phyloP scores from a whole-genome alignment of 1,140 invertebrate species.

The Grapholita molesta region DNA sequence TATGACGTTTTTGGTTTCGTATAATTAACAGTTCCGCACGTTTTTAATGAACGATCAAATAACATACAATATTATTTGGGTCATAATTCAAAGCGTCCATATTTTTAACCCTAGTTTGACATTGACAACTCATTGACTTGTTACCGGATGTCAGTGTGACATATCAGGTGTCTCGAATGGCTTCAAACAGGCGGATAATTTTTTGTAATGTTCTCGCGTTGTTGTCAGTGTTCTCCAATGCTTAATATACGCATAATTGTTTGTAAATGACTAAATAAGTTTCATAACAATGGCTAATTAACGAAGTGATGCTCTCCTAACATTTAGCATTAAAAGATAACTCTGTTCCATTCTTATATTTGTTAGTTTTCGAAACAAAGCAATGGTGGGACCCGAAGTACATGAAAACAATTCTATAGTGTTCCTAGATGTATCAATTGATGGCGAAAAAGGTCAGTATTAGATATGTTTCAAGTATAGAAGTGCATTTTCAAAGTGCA shows the following conservation, averaged over 20 bases:
- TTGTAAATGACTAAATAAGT: slow-evolving; percentile 13
- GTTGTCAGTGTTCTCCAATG: slow-evolving; percentile 6
- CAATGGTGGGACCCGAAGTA: slow-evolving; percentile 33
- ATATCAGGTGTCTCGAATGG: background rate
- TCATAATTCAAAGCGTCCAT: background rate
- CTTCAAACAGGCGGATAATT: background rate
- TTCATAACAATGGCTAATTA: slow-evolving; percentile 4
- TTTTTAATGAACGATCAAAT: background rate
- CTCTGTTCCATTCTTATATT: background rate
- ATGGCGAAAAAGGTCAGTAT: slow-evolving; percentile 61
- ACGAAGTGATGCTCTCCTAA: background rate
- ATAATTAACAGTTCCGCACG: background rate
- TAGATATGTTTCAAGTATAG: background rate
- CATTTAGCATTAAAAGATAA: background rate
- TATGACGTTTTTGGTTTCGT: background rate
- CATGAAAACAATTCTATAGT: slow-evolving; percentile 64
- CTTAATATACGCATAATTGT: slow-evolving; percentile 8
- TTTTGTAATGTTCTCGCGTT: slow-evolving; percentile 4
- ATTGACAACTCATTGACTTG: background rate
- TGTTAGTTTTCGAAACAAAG: slow-evolving; percentile 9
- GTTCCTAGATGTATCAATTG: slow-evolving; percentile 66
- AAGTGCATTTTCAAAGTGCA: slow-evolving; percentile 3
- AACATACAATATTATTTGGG: background rate
- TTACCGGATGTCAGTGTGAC: background rate
- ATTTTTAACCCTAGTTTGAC: background rate